Base-by-base conservation (phyloP, 1,140 invertebrate species). In the Saccostrea echinata region DNA sequence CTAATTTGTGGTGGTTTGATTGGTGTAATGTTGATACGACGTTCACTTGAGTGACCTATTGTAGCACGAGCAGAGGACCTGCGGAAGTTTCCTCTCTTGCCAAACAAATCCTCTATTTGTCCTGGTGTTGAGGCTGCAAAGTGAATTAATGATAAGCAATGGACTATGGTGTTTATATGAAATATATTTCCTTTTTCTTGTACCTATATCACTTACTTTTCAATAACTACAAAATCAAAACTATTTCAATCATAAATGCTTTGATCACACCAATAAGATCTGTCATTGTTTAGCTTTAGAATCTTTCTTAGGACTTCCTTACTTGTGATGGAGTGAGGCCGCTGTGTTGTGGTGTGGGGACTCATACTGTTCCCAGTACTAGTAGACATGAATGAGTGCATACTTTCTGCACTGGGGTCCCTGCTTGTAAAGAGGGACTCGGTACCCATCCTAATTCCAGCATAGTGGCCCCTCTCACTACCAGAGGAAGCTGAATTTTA, bases 311-410 rank as follows among this genome's bases (percentile, higher is more conserved):
- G 6, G 43, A 4, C 43, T 43, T 43, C 91, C 96, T 96, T 95
- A 97, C 97, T 97, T 85, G 97, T 97, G 51, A 97, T 96, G 71
- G 97, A 97, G 95, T 98, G 97, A 91, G 97, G 96, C 92, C 97
- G 95, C 61, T 91, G 94, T 86, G 84, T 88, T 13, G 94, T 86
- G 53, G 96, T 96, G 0, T 97, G 96, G 16, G 97, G 96, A 92
- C 97, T 97, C 68, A 92, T 97, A 91, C 97, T 97, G 21, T 92
- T 92, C 0, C 92, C 92, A 18, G 93, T 94, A 84, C 93, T 94
- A 9, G 92, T 91, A 52, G 92, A 93, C 95, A 97, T 97, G 0
- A 98, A 96, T 1, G 97, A 98, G 3, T 97, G 97, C 9, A 98
- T 96, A 64, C 97, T 98, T 86, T 97, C 97, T 2, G 96, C 86